phyloP scores from a whole-genome alignment of 2,113 vertebrate genomes.

The Spea multiplicata region DNA sequence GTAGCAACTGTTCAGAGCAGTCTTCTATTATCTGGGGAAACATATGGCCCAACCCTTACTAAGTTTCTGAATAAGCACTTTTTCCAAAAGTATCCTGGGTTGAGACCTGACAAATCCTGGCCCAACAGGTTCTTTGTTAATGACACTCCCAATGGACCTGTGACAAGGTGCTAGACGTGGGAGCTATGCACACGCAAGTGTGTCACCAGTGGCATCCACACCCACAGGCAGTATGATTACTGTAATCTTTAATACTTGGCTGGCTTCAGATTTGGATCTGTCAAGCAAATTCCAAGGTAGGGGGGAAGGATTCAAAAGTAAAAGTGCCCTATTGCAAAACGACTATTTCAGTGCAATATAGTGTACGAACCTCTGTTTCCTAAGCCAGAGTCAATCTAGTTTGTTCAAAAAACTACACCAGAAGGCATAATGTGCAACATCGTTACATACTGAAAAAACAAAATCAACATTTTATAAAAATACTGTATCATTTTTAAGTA shows the following conservation, averaged over 20 bases:
- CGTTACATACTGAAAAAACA: too few species aligned
- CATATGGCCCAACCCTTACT: slow-evolving; percentile 6
- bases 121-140: slow-evolving; percentile 30
- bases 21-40: not conserved
- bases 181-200: not conserved
- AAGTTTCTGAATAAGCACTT: not conserved
- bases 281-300: not conserved
- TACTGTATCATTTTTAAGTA: too few species aligned
- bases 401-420: too few species aligned
- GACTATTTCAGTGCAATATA: too few species aligned
- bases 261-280: slow-evolving; percentile 6
- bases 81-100: slow-evolving; percentile 12
- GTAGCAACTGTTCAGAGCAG: not conserved
- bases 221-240: slow-evolving; percentile 31
- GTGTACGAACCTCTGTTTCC: too few species aligned
- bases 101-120: slow-evolving; percentile 5
- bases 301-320: too few species aligned
- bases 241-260: slow-evolving; percentile 33
- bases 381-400: too few species aligned
- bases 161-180: slow-evolving; percentile 11
- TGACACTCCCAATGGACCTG: slow-evolving; percentile 21
- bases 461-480: too few species aligned
- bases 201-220: slow-evolving; percentile 20
- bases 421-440: too few species aligned
- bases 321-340: too few species aligned